These are phyloP conservation scores for Dryadula phaetusa DNA, from an alignment of 2,888 invertebrate genomes.

Conservation along the genomic window DNA sequence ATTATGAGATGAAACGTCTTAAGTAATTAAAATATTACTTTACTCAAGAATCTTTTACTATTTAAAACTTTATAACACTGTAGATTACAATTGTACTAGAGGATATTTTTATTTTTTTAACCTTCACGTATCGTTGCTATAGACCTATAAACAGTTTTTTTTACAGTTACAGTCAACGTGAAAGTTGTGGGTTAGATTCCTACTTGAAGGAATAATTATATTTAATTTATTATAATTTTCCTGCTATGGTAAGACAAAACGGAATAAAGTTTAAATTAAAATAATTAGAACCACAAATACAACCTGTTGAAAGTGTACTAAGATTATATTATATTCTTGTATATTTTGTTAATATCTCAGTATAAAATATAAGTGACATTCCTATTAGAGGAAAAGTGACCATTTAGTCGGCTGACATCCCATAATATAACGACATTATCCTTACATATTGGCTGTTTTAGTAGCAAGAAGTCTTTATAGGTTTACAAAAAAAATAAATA, in stretches of 20 bases:
- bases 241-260: no score
- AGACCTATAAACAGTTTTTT: no score
- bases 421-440: neutral
- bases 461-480: neutral
- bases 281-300: no score
- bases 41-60: neutral
- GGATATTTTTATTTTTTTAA: neutral
- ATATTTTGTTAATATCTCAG: neutral
- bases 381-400: neutral
- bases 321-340: neutral
- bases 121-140: neutral
- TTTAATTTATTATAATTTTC: no score
- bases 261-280: no score
- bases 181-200: no score
- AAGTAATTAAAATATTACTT: slow-evolving; percentile 17
- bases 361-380: neutral
- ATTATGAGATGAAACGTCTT: slow-evolving; percentile 25
- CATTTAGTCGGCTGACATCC: neutral
- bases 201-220: no score
- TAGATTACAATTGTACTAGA: neutral
- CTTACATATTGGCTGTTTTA: neutral
- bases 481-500: slow-evolving; percentile 2
- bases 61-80: neutral
- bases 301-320: no score
- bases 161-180: no score